Percentiles rank a stretch among this genome's conserved stretches.
Evolutionary conservation across 2,113 vertebrate species (phyloP).

Genomic region (Aldabrachelys gigantea): DNA sequence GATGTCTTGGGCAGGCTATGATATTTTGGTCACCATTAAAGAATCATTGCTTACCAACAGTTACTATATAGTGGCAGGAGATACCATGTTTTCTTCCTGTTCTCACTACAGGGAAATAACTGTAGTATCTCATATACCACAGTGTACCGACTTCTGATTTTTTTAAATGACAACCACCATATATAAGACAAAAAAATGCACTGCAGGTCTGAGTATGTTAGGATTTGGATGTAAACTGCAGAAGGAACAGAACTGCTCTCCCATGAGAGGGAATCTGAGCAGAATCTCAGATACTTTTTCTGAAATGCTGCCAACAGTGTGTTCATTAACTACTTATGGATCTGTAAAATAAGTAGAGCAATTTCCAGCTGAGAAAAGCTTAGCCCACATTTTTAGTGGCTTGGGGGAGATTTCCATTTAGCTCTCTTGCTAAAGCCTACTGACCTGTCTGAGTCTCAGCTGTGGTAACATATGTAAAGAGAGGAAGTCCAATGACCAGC

Average conservation of each 20-base stretch:
- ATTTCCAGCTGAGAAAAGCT: not conserved
- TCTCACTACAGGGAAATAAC: constrained; percentile 23
- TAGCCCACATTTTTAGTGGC: not conserved
- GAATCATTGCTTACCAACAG: not conserved
- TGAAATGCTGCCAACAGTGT: not conserved
- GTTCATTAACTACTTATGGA: not conserved
- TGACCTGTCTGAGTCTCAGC: not conserved
- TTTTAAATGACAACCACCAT: not conserved
- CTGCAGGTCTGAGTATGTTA: not conserved
- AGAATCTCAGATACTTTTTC: not conserved
- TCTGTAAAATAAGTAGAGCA: not conserved
- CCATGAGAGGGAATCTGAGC: not conserved
- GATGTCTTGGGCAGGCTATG: constrained; percentile 42
- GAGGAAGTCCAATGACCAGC: not conserved
- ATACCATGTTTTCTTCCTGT: not conserved
- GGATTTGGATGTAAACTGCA: constrained; percentile 6
- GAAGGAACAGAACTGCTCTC: not conserved
- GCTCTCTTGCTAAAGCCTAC: not conserved
- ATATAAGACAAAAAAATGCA: not conserved
- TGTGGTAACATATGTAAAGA: not conserved
- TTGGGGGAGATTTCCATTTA: not conserved
- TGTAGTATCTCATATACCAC: constrained; percentile 35
- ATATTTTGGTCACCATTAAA: constrained; percentile 23
- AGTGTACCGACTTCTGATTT: not conserved
- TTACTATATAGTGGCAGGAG: constrained; percentile 35